Percentiles rank a stretch among this genome's conserved stretches.
Conservation (phyloP, 2,113 vertebrate genomes). For the Tinamus guttatus region DNA sequence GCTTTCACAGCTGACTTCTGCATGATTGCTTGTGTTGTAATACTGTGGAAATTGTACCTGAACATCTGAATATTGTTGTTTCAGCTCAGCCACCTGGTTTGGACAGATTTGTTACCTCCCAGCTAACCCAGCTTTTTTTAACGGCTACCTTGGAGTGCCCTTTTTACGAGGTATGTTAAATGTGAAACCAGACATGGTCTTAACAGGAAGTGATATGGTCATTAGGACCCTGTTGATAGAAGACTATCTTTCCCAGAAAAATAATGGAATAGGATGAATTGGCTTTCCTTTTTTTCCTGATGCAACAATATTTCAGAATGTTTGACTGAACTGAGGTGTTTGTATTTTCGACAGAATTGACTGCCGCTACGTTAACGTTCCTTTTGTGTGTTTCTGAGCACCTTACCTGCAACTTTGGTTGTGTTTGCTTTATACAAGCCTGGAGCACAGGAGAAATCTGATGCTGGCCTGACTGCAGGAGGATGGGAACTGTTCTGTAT, state of each 20-base stretch:
- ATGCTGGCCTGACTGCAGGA: background rate
- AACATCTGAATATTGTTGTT: conserved; percentile 44
- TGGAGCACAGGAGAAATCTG: background rate
- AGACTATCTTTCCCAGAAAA: background rate
- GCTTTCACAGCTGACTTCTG: background rate
- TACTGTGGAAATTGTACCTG: background rate
- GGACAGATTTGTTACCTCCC: conserved; percentile 77
- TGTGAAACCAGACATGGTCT: background rate
- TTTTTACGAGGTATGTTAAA: conserved; percentile 83
- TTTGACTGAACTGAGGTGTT: background rate
- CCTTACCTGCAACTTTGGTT: background rate
- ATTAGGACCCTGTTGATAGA: background rate
- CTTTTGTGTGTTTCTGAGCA: background rate
- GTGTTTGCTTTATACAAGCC: background rate
- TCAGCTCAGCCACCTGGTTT: conserved; percentile 78
- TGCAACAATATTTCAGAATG: background rate
- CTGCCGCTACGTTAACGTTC: background rate
- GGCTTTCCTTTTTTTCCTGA: background rate
- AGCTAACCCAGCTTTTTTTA: conserved; percentile 90
- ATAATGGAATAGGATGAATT: background rate
- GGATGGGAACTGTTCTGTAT: background rate
- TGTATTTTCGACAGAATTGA: background rate
- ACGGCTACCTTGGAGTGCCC: conserved; percentile 89
- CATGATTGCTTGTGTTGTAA: background rate
- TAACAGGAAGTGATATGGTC: background rate